A percentile compares a stretch with the other conserved stretches of the same genome.
Evolutionary conservation across 2,888 invertebrate species (phyloP).

Genomic region (Julus scanicus): DNA sequence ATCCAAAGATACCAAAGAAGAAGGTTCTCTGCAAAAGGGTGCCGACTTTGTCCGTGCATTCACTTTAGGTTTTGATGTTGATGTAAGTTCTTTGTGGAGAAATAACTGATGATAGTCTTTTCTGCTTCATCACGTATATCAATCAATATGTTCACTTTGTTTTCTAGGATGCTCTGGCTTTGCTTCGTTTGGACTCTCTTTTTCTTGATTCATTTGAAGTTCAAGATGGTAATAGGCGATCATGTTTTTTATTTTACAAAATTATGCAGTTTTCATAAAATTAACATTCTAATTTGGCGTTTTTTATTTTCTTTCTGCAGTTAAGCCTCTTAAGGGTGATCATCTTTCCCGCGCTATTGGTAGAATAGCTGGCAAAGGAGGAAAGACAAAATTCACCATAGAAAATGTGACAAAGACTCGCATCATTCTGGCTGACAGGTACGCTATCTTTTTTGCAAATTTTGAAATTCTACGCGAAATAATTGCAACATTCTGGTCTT

Average conservation of each 20-base stretch:
- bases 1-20: slow-evolving; percentile 79
- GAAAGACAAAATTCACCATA: slow-evolving; percentile 96
- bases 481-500: too few relatives aligned
- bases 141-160: not conserved
- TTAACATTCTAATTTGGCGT: slow-evolving; percentile 36
- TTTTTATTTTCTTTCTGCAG: slow-evolving; percentile 66
- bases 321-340: slow-evolving; percentile 94
- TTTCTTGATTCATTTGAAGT: slow-evolving; percentile 98
- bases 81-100: slow-evolving; percentile 66
- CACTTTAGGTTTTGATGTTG: slow-evolving; percentile 94
- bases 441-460: slow-evolving; percentile 45
- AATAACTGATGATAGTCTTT: not conserved
- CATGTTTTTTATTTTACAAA: too few relatives aligned
- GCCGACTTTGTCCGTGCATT: slow-evolving; percentile 99
- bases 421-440: slow-evolving; percentile 91
- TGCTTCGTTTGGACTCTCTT: slow-evolving; percentile 93
- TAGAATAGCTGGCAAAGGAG: slow-evolving; percentile 96
- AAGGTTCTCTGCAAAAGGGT: slow-evolving; percentile 93
- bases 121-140: not conserved
- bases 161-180: slow-evolving; percentile 84
- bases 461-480: too few relatives aligned
- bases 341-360: slow-evolving; percentile 96
- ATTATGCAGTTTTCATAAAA: not conserved
- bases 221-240: slow-evolving; percentile 74
- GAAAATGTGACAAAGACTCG: slow-evolving; percentile 99